Evolutionary conservation across 2,113 vertebrate genomes (phyloP).

Genomic region (Heptranchias perlo): DNA sequence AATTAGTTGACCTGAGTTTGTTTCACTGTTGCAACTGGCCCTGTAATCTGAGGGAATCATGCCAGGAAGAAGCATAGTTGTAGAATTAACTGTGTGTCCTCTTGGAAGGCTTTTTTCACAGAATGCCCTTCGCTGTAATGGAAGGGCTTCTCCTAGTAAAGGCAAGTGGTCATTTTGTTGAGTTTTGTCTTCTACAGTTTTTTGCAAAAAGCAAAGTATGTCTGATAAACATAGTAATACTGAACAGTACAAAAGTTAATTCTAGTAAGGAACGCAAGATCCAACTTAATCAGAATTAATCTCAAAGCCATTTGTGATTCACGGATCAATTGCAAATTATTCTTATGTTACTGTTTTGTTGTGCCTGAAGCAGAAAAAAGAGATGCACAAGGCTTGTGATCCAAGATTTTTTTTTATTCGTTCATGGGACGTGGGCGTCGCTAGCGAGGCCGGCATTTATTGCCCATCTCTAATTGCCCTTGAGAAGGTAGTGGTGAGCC

Average conservation of each 20-base stretch:
- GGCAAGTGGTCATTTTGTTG: background rate
- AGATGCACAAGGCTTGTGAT: background rate
- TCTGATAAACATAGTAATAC: background rate
- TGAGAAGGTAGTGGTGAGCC: too few relatives aligned
- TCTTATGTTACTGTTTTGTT: background rate
- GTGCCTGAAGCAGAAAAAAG: background rate
- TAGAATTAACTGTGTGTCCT: background rate
- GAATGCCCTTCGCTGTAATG: background rate
- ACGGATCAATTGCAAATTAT: background rate
- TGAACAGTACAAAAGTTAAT: background rate
- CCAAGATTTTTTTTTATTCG: too few relatives aligned
- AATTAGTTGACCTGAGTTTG: background rate
- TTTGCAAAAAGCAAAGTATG: background rate
- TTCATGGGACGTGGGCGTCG: too few relatives aligned
- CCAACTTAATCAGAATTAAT: background rate
- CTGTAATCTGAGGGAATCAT: background rate
- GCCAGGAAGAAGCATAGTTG: background rate
- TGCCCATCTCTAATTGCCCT: too few relatives aligned
- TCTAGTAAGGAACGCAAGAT: background rate
- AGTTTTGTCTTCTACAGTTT: background rate
- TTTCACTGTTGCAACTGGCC: background rate
- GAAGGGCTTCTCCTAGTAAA: background rate
- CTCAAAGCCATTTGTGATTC: background rate
- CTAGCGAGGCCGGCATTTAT: too few relatives aligned
- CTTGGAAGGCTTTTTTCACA: background rate